Conservation (phyloP, 1,140 invertebrate species). For the Augochlora pura region DNA sequence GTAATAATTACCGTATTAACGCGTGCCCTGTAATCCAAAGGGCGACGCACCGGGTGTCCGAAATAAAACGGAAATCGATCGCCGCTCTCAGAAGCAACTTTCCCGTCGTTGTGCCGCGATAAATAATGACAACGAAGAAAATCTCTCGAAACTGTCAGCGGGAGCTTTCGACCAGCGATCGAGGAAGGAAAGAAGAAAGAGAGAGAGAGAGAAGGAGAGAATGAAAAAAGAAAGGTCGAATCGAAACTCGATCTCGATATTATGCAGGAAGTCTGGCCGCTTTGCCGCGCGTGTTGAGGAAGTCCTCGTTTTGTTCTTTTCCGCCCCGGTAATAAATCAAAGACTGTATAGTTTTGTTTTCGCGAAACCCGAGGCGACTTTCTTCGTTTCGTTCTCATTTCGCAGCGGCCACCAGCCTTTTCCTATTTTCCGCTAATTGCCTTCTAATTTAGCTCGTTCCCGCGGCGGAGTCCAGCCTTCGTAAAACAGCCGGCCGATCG, state of each 20-base stretch:
- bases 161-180: constrained; percentile 53
- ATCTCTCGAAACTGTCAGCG: not conserved
- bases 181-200: not conserved
- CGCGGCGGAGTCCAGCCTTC: no score
- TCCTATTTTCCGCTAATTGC: not conserved
- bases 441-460: no score
- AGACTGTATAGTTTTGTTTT: constrained; percentile 16
- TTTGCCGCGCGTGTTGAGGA: constrained; percentile 48
- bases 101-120: not conserved
- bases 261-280: constrained; percentile 63
- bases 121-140: constrained; percentile 18
- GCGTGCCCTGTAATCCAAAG: not conserved
- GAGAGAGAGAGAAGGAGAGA: not conserved
- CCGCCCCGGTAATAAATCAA: constrained; percentile 19
- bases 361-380: constrained; percentile 8
- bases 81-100: not conserved
- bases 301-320: constrained; percentile 52
- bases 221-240: constrained; percentile 39
- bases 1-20: no score
- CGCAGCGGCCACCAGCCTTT: not conserved
- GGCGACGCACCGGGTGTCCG: not conserved
- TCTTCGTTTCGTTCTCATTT: constrained; percentile 8
- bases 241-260: constrained; percentile 68
- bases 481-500: no score
- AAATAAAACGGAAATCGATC: not conserved